These are phyloP conservation scores for Lepus oiostolus DNA, from an alignment of 2,797 vertebrate species.

Conservation along the genomic window DNA sequence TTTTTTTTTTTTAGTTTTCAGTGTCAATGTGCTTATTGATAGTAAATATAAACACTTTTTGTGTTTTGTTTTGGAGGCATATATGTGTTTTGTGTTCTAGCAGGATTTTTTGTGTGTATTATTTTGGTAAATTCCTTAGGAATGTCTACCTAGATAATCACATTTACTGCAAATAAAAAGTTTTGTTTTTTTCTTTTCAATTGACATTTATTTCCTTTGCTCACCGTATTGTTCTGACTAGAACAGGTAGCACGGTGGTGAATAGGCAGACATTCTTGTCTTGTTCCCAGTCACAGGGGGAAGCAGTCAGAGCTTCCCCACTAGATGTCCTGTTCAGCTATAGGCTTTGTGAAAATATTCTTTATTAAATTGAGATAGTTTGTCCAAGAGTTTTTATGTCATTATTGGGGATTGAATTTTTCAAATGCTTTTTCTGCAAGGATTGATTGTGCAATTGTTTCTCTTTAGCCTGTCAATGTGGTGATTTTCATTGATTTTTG, in stretches of 20 bases:
- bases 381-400: not conserved
- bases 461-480: not conserved
- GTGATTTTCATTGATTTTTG: not conserved
- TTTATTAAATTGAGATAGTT: not conserved
- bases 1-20: not conserved
- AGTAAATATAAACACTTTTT: not conserved
- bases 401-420: not conserved
- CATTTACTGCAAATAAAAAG: not conserved
- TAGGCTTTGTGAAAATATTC: not conserved
- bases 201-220: not conserved
- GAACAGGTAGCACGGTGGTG: not conserved
- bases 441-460: not conserved
- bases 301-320: not conserved
- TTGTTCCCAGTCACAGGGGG: not conserved
- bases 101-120: not conserved
- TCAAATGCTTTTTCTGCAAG: not conserved
- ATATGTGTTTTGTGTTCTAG: not conserved
- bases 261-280: not conserved
- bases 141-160: not conserved
- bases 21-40: not conserved
- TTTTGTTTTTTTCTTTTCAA: not conserved
- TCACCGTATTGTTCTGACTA: not conserved
- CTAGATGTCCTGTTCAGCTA: not conserved
- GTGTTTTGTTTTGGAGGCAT: not conserved
- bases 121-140: not conserved